phyloP scores from a whole-genome alignment of 2,113 vertebrate species.

The Poeciliopsis occidentalis region DNA sequence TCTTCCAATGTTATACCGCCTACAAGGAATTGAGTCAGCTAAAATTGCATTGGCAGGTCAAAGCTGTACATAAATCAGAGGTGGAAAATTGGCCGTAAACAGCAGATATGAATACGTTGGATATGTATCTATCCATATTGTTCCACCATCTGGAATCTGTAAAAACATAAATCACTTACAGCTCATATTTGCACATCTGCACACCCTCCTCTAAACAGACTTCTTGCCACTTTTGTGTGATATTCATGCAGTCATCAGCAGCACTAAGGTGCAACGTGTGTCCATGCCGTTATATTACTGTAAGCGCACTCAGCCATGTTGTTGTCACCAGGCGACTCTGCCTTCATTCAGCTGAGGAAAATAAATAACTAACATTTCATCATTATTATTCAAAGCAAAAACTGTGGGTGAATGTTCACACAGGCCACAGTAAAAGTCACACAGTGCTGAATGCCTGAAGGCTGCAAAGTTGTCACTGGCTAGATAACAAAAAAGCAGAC shows the following conservation, averaged over 20 bases:
- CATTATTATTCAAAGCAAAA: constrained; percentile 27
- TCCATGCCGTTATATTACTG: constrained; percentile 6
- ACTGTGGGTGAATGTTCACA: constrained; percentile 34
- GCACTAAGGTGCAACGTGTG: constrained; percentile 1
- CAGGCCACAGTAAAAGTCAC: constrained; percentile 60
- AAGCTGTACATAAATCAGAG: not conserved
- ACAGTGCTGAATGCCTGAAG: constrained; percentile 44
- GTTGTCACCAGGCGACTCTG: not conserved
- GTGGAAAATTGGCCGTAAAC: not conserved
- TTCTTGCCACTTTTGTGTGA: constrained; percentile 1
- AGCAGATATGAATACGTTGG: constrained; percentile 1
- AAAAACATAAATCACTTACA: constrained; percentile 16
- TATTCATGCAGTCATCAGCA: not conserved
- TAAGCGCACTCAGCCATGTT: constrained; percentile 5
- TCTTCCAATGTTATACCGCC: not conserved
- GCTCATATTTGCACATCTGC: constrained; percentile 35
- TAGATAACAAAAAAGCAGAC: constrained; percentile 64
- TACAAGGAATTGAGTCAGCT: no score
- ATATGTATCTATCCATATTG: constrained; percentile 37
- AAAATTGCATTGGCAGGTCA: no score
- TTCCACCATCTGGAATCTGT: constrained; percentile 44
- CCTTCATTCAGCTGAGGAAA: constrained; percentile 9
- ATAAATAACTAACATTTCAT: constrained; percentile 19
- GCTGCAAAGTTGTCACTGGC: constrained; percentile 62
- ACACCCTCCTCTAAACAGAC: constrained; percentile 18